Conservation (phyloP, 2,888 invertebrate genomes). For the Dendrolimus pini region DNA sequence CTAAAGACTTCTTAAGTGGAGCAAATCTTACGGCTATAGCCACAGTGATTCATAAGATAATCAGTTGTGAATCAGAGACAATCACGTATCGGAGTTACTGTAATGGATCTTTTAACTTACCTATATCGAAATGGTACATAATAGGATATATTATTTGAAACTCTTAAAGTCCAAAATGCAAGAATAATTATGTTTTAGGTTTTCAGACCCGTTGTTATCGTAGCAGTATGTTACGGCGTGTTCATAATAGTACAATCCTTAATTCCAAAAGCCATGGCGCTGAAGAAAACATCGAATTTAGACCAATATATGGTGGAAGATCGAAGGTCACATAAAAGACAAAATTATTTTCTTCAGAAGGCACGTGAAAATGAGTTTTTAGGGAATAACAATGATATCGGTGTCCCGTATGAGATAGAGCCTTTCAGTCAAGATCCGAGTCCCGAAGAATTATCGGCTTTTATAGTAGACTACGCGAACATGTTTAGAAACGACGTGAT, state of each 20-base stretch:
- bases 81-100: too few species aligned
- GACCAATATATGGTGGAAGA: constrained; percentile 48
- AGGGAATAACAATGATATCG: constrained; percentile 32
- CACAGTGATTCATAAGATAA: too few species aligned
- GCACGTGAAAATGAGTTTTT: constrained; percentile 34
- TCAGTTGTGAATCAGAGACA: too few species aligned
- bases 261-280: constrained; percentile 38
- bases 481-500: constrained; percentile 61
- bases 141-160: too few species aligned
- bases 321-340: constrained; percentile 43
- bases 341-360: constrained; percentile 47
- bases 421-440: constrained; percentile 31
- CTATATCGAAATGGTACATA: too few species aligned
- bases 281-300: constrained; percentile 34
- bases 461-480: constrained; percentile 59
- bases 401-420: constrained; percentile 29
- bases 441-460: constrained; percentile 47
- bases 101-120: too few species aligned
- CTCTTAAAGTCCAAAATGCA: background rate
- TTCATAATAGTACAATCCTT: constrained; percentile 39
- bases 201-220: constrained; percentile 26
- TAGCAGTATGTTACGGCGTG: constrained; percentile 35
- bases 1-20: too few species aligned
- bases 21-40: too few species aligned
- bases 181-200: constrained; percentile 33